Evolutionary conservation across 2,888 invertebrate genomes (phyloP), one percentile per base, ranked within the genome.

Genomic region (Endotricha flammealis): DNA sequence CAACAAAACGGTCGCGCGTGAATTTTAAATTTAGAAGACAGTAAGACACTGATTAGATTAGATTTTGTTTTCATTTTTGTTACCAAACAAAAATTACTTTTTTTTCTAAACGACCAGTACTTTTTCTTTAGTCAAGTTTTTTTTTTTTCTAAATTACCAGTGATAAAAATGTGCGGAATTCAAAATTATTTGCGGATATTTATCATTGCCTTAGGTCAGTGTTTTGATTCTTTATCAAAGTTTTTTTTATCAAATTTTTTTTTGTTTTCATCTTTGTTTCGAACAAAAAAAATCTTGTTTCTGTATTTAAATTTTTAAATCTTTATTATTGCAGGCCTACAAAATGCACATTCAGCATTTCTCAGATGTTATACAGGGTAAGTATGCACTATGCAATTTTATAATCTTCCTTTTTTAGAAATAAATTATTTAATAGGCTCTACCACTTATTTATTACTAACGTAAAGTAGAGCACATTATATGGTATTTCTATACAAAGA

Each of bases 301-400:
- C n/a, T n/a, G n/a, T n/a, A n/a, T n/a, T n/a, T n/a, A n/a, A n/a
- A n/a, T n/a, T n/a, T n/a, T n/a, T n/a, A n/a, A n/a, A n/a, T n/a
- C n/a, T 37, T 34, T 40, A 35, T 28, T 29, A 12, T 55, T 48
- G 14, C 60, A 68, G 76, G 55, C 54, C 30, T 54, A 8, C 53
- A 63, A 29, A 28, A 44, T 12, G 44, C 65, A 24, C 40, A 47
- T 13, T 61, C 64, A 1, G 81, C 78, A 4, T 72, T 52, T 59
- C 53, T 81, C 32, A 57, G 75, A 41, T 81, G 79, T 55, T 81
- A 75, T 41, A 72, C 66, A 37, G 72, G 68, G 81, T 81, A 57
- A 67, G 75, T 53, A 24, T 4, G 12, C 8, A 22, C 10, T 11
- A 29, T 9, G n/a, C 9, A 9, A 16, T 9, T 8, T 9, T n/a